Conservation (phyloP, 2,797 vertebrate genomes). For the Atherinosoma microstoma region DNA sequence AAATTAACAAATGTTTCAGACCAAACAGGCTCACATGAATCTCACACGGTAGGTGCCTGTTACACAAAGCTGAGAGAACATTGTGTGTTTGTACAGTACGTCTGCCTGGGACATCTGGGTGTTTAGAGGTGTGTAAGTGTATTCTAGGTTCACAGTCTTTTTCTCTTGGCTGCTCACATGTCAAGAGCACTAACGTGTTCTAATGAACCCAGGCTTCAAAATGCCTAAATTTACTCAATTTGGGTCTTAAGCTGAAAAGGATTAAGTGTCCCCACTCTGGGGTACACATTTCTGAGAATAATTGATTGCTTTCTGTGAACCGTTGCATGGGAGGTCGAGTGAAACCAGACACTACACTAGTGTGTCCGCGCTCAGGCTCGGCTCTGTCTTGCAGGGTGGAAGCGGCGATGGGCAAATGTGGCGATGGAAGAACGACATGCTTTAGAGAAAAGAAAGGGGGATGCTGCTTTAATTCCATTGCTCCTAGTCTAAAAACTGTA, state of each 20-base stretch:
- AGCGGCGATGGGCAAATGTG: neutral
- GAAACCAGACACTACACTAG: constrained; percentile 41
- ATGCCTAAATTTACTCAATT: constrained; percentile 57
- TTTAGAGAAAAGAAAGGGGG: neutral
- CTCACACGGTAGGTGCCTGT: constrained; percentile 46
- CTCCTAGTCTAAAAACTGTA: neutral
- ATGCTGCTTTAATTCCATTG: neutral
- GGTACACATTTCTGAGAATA: constrained; percentile 62
- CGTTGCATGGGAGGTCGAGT: constrained; percentile 41
- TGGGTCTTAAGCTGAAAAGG: constrained; percentile 36
- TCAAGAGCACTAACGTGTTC: constrained; percentile 39
- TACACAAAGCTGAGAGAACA: constrained; percentile 45
- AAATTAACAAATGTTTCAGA: constrained; percentile 56
- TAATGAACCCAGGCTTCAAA: constrained; percentile 40
- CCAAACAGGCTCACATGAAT: constrained; percentile 51
- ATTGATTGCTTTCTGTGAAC: constrained; percentile 68
- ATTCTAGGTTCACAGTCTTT: constrained; percentile 6
- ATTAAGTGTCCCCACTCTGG: constrained; percentile 59
- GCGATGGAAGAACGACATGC: neutral
- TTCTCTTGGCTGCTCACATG: constrained; percentile 21
- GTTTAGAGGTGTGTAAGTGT: constrained; percentile 11
- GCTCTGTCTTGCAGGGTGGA: neutral
- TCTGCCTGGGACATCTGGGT: constrained; percentile 18
- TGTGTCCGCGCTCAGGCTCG: constrained; percentile 15
- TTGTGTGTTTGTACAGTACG: constrained; percentile 26